Conservation (phyloP, 2,888 invertebrate genomes). For the Prostheceraeus crozeri region DNA sequence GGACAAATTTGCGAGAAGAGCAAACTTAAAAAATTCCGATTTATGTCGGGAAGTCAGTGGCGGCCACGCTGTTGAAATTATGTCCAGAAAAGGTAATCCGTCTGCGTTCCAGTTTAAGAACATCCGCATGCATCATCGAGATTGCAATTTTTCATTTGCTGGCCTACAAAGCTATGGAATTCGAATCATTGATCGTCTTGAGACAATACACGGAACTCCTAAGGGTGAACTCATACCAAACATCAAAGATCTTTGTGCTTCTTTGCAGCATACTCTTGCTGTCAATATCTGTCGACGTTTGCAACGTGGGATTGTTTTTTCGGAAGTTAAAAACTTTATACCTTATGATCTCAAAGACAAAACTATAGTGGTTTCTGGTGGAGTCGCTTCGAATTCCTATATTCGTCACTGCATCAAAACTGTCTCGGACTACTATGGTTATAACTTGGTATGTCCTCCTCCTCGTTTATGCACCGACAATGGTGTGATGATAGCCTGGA, state of each 20-base stretch:
- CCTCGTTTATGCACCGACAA: constrained; percentile 86
- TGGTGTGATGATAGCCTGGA: constrained; percentile 97
- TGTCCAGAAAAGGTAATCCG: constrained; percentile 65
- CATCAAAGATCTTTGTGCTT: constrained; percentile 73
- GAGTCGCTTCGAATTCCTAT: constrained; percentile 84
- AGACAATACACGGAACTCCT: constrained; percentile 46
- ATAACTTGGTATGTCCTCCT: constrained; percentile 67
- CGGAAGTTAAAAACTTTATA: too few relatives aligned
- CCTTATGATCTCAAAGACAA: too few relatives aligned
- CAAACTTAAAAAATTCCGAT: neutral
- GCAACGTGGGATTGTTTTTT: constrained; percentile 72
- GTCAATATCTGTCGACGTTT: constrained; percentile 73
- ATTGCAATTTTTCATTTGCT: constrained; percentile 85
- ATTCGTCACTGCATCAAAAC: constrained; percentile 67
- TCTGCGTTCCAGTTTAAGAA: constrained; percentile 65
- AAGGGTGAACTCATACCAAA: constrained; percentile 62
- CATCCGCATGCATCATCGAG: constrained; percentile 61
- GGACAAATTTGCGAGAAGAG: constrained; percentile 67
- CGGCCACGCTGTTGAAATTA: constrained; percentile 74
- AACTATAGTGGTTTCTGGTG: constrained; percentile 73
- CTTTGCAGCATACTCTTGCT: constrained; percentile 68
- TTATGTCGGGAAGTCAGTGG: constrained; percentile 64
- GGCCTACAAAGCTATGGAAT: constrained; percentile 59
- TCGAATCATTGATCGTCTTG: constrained; percentile 44
- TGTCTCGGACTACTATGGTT: constrained; percentile 64